These are phyloP conservation scores for Dendrolimus pini DNA, from an alignment of 2,888 invertebrate species.

Conservation along the genomic window DNA sequence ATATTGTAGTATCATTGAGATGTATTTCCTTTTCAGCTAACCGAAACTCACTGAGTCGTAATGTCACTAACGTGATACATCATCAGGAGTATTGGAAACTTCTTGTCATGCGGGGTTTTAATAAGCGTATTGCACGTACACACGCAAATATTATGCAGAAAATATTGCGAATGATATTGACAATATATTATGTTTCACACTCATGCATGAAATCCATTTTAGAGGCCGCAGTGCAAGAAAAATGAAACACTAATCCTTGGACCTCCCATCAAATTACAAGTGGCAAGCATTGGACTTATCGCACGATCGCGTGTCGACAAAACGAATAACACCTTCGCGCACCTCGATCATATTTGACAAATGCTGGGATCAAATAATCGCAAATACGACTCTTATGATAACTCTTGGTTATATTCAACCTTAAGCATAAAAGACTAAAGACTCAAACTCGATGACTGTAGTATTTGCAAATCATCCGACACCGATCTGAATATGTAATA, in stretches of 20 bases:
- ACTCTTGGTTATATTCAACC: slow-evolving; percentile 24
- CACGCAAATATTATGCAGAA: neutral
- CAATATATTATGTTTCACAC: neutral
- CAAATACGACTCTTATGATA: slow-evolving; percentile 28
- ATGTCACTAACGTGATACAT: neutral
- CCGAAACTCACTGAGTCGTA: neutral
- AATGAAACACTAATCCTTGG: slow-evolving; percentile 35
- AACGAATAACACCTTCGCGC: slow-evolving; percentile 57
- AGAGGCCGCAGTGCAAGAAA: slow-evolving; percentile 10
- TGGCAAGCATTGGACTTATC: slow-evolving; percentile 52
- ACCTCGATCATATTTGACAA: slow-evolving; percentile 59
- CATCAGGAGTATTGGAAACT: neutral
- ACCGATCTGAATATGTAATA: slow-evolving; percentile 39
- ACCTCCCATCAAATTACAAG: slow-evolving; percentile 62
- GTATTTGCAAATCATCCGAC: slow-evolving; percentile 27
- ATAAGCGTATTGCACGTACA: neutral
- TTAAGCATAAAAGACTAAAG: slow-evolving; percentile 26
- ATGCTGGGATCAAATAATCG: slow-evolving; percentile 53
- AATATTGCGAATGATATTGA: neutral
- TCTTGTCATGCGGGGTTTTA: neutral
- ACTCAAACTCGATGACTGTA: slow-evolving; percentile 20
- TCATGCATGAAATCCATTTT: neutral
- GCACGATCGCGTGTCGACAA: slow-evolving; percentile 59
- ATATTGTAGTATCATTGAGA: slow-evolving; percentile 30
- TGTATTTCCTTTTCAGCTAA: slow-evolving; percentile 16